Evolutionary conservation across 2,113 vertebrate species (phyloP).

Genomic region (Melanotaenia duboulayi): DNA sequence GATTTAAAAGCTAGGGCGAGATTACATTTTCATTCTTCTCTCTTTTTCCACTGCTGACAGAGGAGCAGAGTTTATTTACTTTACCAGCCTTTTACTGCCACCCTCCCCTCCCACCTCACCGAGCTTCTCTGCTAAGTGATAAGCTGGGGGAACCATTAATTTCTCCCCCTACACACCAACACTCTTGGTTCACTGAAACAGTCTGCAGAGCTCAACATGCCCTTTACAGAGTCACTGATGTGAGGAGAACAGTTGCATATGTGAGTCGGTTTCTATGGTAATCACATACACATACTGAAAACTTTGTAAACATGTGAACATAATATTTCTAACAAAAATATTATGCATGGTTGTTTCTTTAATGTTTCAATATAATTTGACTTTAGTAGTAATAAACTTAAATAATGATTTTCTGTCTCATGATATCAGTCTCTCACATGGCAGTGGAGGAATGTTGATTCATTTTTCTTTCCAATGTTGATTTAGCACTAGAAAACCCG

Average conservation of each 20-base stretch:
- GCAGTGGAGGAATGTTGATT: too few species aligned
- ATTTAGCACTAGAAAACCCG: too few species aligned
- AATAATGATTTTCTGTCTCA: too few species aligned
- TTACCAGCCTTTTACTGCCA: constrained; percentile 65
- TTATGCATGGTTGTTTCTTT: too few species aligned
- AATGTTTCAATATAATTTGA: too few species aligned
- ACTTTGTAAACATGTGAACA: too few species aligned
- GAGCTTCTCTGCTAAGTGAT: constrained; percentile 29
- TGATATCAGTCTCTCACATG: too few species aligned
- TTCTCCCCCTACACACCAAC: constrained; percentile 22
- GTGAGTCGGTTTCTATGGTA: constrained; percentile 1
- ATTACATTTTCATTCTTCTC: constrained; percentile 62
- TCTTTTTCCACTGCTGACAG: constrained; percentile 56
- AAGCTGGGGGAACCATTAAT: constrained; percentile 47
- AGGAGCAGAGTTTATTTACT: constrained; percentile 66
- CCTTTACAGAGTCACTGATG: constrained; percentile 45
- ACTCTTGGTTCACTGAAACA: constrained; percentile 48
- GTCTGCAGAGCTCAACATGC: constrained; percentile 49
- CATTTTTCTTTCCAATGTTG: too few species aligned
- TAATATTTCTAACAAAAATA: too few species aligned
- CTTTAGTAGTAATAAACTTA: not conserved
- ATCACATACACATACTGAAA: not conserved
- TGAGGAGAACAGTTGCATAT: constrained; percentile 7
- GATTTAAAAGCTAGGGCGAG: constrained; percentile 60
- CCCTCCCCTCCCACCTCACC: constrained; percentile 12